Percentiles rank a stretch among this genome's conserved stretches.
These are phyloP conservation scores for Malurus elegans DNA, from an alignment of 2,113 vertebrate genomes.

Conservation along the genomic window DNA sequence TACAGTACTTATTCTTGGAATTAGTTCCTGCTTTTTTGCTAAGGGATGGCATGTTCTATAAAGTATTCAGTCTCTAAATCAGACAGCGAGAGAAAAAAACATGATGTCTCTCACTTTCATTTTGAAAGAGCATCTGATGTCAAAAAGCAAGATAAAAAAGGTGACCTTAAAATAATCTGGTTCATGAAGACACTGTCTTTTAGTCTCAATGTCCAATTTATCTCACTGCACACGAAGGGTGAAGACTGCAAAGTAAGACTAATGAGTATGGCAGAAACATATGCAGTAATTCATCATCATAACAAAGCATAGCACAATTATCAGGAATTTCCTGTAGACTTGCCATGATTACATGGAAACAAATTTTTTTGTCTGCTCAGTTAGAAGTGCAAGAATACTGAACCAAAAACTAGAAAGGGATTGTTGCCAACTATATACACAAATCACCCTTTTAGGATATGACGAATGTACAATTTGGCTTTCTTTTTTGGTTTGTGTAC, in stretches of 20 bases:
- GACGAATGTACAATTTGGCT: neutral
- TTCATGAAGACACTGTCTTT: neutral
- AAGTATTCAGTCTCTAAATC: neutral
- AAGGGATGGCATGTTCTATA: neutral
- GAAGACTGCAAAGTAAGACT: slow-evolving; percentile 8
- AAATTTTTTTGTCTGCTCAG: slow-evolving; percentile 17
- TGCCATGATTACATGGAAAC: slow-evolving; percentile 25
- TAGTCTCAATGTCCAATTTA: slow-evolving; percentile 5
- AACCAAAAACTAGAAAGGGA: neutral
- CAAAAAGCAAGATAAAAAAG: neutral
- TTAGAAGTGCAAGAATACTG: neutral
- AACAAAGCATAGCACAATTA: slow-evolving; percentile 42
- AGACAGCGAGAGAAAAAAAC: neutral
- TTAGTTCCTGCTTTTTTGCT: neutral
- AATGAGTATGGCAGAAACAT: slow-evolving; percentile 27
- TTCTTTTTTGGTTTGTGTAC: neutral
- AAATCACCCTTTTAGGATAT: neutral
- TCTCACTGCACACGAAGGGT: neutral
- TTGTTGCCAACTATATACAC: neutral
- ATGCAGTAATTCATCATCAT: slow-evolving; percentile 48
- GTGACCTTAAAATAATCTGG: neutral
- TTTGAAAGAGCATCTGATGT: neutral
- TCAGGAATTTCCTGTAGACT: slow-evolving; percentile 41
- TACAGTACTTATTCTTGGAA: neutral
- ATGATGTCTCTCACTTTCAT: neutral